Percentiles rank a stretch among this genome's conserved stretches.
phyloP scores from a whole-genome alignment of 2,113 vertebrate genomes.

The Gobius niger region DNA sequence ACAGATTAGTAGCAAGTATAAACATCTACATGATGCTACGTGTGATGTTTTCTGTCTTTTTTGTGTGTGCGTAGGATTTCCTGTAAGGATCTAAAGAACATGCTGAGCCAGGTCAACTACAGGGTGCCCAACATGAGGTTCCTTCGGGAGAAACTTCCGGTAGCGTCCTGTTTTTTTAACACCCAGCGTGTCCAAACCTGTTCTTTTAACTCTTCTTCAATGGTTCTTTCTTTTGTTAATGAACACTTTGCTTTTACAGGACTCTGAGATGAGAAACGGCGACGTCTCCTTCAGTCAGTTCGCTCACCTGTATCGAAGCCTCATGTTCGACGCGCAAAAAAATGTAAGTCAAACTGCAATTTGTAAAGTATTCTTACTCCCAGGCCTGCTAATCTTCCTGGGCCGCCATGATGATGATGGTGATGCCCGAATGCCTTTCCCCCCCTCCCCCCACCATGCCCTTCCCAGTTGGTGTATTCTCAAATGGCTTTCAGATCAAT shows the following conservation, averaged over 20 bases:
- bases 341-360: slow-evolving; percentile 75
- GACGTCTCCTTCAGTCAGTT: slow-evolving; percentile 96
- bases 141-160: slow-evolving; percentile 92
- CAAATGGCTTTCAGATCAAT: slow-evolving; percentile 78
- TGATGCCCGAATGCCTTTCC: slow-evolving; percentile 42
- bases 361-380: background rate
- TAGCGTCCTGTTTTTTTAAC: slow-evolving; percentile 55
- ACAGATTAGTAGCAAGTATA: background rate
- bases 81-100: slow-evolving; percentile 96
- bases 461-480: slow-evolving; percentile 47
- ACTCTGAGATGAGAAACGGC: slow-evolving; percentile 91
- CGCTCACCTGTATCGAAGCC: slow-evolving; percentile 91
- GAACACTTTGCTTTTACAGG: slow-evolving; percentile 67
- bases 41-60: slow-evolving; percentile 43
- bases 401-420: slow-evolving; percentile 18
- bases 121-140: slow-evolving; percentile 97
- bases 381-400: slow-evolving; percentile 27
- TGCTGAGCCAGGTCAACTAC: slow-evolving; percentile 98
- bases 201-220: slow-evolving; percentile 22
- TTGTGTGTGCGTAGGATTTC: slow-evolving; percentile 85
- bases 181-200: background rate
- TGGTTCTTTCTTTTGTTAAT: background rate
- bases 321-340: slow-evolving; percentile 97
- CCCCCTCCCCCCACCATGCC: slow-evolving; percentile 20
- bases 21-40: slow-evolving; percentile 1